These are phyloP conservation scores for Platalea minor DNA, from an alignment of 2,797 vertebrate genomes.

Conservation along the genomic window DNA sequence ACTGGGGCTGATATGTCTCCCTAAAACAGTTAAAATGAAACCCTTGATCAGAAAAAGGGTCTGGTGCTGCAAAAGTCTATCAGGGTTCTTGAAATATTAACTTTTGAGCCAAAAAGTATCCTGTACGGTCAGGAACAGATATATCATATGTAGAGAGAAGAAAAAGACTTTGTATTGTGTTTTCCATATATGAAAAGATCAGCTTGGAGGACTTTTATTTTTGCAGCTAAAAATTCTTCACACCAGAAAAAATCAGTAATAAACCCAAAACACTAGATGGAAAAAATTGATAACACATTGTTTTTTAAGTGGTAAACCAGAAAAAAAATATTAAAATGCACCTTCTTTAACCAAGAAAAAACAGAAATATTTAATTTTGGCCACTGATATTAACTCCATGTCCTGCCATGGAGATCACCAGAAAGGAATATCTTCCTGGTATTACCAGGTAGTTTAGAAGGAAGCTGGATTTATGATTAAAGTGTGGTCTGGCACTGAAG, in stretches of 20 bases:
- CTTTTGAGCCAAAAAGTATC: neutral
- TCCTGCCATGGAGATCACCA: neutral
- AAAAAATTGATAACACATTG: neutral
- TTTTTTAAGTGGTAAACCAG: neutral
- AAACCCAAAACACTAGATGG: neutral
- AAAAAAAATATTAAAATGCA: neutral
- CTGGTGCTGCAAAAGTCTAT: neutral
- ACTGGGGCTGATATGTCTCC: neutral
- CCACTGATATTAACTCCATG: neutral
- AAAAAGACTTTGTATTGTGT: neutral
- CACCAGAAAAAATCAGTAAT: neutral
- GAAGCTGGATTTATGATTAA: neutral
- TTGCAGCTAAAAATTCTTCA: neutral
- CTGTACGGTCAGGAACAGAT: neutral
- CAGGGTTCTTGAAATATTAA: neutral
- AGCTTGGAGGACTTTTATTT: neutral
- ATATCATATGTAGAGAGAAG: neutral
- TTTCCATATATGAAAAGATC: neutral
- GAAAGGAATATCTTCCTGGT: neutral
- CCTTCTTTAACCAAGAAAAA: neutral
- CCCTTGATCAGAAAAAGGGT: neutral
- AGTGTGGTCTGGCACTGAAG: neutral
- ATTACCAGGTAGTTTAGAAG: neutral
- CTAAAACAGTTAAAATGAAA: neutral
- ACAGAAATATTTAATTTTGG: neutral